Conservation (phyloP, 2,797 vertebrate genomes). For the Acanthiza pusilla region DNA sequence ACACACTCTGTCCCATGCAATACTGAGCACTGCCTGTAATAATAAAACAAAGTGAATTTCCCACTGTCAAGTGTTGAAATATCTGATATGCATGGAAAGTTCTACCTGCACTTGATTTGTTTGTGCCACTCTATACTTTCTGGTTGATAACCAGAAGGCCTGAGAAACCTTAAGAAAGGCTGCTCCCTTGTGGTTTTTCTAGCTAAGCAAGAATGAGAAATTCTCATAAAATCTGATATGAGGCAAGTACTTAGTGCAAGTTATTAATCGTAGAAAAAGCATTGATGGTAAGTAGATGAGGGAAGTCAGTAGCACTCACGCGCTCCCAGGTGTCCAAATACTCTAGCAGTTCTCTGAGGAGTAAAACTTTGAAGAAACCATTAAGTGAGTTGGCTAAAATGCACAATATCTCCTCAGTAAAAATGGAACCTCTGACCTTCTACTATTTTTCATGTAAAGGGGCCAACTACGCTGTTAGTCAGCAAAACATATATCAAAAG, state of each 20-base stretch:
- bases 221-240: neutral
- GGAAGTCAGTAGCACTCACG: neutral
- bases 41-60: constrained; percentile 3
- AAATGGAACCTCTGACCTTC: neutral
- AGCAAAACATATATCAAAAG: neutral
- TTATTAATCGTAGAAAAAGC: neutral
- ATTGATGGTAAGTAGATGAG: neutral
- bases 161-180: constrained; percentile 56
- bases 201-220: neutral
- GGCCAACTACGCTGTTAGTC: neutral
- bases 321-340: neutral
- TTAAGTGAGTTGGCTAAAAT: neutral
- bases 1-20: neutral
- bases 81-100: neutral
- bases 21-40: neutral
- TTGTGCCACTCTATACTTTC: neutral
- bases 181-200: constrained; percentile 59
- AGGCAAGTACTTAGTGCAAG: neutral
- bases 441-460: neutral
- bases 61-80: neutral
- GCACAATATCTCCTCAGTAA: neutral
- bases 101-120: neutral
- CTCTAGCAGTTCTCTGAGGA: neutral
- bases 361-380: neutral
- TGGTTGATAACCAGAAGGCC: neutral